Evolutionary conservation across 2,113 vertebrate genomes (phyloP), one percentile per base, ranked within the genome.

Genomic region (Nicator chloris): DNA sequence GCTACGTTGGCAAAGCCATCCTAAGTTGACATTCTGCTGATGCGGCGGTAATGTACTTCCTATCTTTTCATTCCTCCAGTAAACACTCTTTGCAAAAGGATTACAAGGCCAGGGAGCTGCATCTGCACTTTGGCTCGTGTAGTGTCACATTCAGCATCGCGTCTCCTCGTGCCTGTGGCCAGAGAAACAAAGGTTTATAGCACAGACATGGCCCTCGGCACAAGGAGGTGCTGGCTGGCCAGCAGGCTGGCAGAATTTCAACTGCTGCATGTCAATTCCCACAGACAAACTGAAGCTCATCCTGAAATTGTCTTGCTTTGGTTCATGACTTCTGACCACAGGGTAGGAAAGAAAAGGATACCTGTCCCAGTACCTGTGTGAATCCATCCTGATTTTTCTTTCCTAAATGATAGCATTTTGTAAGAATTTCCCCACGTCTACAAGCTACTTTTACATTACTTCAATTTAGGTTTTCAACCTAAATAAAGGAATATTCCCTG

Each of bases 1-100:
- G 63, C 81, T 71, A 33, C 23, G 86, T 42, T 93, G 80, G 63
- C 90, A 94, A 86, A 81, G 59, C 71, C 68, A 83, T 30, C 47
- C n/a, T 26, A 92, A 70, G 68, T 40, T 92, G 92, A 77, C 82
- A 86, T 54, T 83, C n/a, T 86, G 88, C 90, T 96, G 94, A 96
- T 47, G 65, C 0, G 0, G 94, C 40, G 4, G 39, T 63, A 94
- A 47, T 0, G 0, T 4, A 24, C 63, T 76, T 93, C 54, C 75
- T 45, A 56, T 23, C 85, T 90, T 90, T 90, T 54, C 76, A 49
- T 88, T 89, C 44, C 30, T 39, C 54, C 35, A 93, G 4, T 31
- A 90, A 93, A 88, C 79, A 59, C 21, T 63, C 77, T 47, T 63
- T 69, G 64, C 60, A 86, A 70, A 75, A 69, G 47, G 79, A 76